Conservation (phyloP, 2,113 vertebrate species). For the Microcebus ravelobensis region DNA sequence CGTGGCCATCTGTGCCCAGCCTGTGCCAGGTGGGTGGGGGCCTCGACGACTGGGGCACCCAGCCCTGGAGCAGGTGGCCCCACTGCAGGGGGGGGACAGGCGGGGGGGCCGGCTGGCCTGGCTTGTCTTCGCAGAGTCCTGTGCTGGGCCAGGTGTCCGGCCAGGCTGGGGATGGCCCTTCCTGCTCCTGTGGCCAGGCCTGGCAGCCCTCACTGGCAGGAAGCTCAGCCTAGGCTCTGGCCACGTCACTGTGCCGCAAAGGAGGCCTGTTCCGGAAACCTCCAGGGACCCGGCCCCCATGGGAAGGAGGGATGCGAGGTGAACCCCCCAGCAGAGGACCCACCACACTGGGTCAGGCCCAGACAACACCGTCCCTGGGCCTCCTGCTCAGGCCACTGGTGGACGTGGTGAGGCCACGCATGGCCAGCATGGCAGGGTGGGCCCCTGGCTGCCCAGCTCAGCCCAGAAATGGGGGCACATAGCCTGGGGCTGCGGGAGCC, state of each 20-base stretch:
- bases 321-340: no score
- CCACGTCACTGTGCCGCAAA: not conserved
- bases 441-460: not conserved
- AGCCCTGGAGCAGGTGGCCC: conserved; percentile 69
- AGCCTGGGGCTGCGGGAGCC: not conserved
- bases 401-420: not conserved
- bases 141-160: conserved; percentile 36
- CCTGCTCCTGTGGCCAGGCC: not conserved
- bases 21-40: conserved; percentile 52
- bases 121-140: not conserved
- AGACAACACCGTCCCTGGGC: fast-evolving
- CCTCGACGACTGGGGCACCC: not conserved
- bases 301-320: not conserved
- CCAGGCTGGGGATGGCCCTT: not conserved
- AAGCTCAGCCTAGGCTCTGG: not conserved
- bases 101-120: not conserved
- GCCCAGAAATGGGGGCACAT: not conserved
- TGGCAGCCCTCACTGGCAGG: not conserved
- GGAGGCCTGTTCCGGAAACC: not conserved
- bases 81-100: not conserved
- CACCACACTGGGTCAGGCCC: not conserved
- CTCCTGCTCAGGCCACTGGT: no score
- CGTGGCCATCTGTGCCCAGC: conserved; percentile 57
- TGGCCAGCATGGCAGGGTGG: no score
- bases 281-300: not conserved